Evolutionary conservation across 2,797 vertebrate species (phyloP).

Genomic region (Orientallactaga sibirica): DNA sequence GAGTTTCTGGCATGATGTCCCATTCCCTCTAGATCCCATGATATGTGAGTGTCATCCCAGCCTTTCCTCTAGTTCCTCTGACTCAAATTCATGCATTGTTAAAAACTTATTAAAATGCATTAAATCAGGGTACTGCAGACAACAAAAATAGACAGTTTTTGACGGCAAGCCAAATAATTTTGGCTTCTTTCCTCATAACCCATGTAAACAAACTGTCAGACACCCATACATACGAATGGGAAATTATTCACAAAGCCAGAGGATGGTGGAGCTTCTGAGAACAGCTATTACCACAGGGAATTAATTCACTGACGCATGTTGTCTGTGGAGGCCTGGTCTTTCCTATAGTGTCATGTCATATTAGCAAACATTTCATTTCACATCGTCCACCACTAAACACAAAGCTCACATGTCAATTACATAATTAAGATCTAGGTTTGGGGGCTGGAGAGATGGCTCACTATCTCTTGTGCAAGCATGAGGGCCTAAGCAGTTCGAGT

Average conservation of each 20-base stretch:
- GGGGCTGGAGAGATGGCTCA: no score
- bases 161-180: conserved; percentile 78
- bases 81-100: conserved; percentile 72
- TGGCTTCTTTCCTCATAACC: conserved; percentile 75
- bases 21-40: conserved; percentile 37
- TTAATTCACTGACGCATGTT: conserved; percentile 27
- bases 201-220: conserved; percentile 86
- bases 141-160: conserved; percentile 79
- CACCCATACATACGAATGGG: conserved; percentile 60
- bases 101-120: conserved; percentile 80
- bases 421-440: conserved; percentile 55
- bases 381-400: conserved; percentile 34
- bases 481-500: no score
- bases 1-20: conserved; percentile 60
- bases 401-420: conserved; percentile 31
- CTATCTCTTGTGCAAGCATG: no score
- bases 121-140: conserved; percentile 76
- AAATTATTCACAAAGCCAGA: conserved; percentile 71
- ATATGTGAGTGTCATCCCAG: conserved; percentile 49
- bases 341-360: conserved; percentile 22
- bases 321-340: conserved; percentile 1
- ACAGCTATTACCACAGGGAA: conserved; percentile 21
- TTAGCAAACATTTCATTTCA: conserved; percentile 67
- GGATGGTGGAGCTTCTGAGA: conserved; percentile 57
- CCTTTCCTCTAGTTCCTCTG: conserved; percentile 11